These are phyloP conservation scores for Sebastes minor DNA, from an alignment of 2,797 vertebrate genomes.

Conservation along the genomic window DNA sequence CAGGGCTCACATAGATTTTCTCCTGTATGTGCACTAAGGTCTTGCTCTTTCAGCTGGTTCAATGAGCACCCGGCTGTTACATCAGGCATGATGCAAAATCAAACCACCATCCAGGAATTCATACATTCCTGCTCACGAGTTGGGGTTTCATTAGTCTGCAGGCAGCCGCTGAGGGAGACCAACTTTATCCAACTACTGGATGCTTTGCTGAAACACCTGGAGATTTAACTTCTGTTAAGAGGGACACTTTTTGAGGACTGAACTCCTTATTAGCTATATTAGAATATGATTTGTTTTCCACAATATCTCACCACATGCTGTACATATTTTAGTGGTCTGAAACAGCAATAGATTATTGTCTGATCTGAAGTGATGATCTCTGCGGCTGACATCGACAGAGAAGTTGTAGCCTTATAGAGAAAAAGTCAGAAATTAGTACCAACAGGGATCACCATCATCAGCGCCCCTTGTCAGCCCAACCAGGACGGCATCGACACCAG, in stretches of 20 bases:
- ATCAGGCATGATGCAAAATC: slow-evolving; percentile 68
- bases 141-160: slow-evolving; percentile 36
- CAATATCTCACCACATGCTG: not conserved
- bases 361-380: not conserved
- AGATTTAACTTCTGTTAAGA: not conserved
- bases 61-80: slow-evolving; percentile 69
- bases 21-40: slow-evolving; percentile 63
- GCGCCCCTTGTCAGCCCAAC: not conserved
- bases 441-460: slow-evolving; percentile 16
- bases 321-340: not conserved
- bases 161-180: slow-evolving; percentile 36
- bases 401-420: not conserved
- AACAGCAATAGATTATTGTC: not conserved
- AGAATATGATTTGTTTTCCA: not conserved
- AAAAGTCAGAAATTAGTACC: not conserved
- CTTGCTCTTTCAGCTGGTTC: slow-evolving; percentile 61
- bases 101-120: slow-evolving; percentile 48
- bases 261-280: not conserved
- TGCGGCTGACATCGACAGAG: not conserved
- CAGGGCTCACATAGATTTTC: slow-evolving; percentile 61
- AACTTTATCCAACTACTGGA: slow-evolving; percentile 10
- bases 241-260: not conserved
- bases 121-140: slow-evolving; percentile 38
- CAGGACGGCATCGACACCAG: slow-evolving; percentile 24
- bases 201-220: not conserved